A percentile compares a stretch with the other conserved stretches of the same genome.
Conservation (phyloP, 1,140 invertebrate genomes). For the Sinonovacula constricta region DNA sequence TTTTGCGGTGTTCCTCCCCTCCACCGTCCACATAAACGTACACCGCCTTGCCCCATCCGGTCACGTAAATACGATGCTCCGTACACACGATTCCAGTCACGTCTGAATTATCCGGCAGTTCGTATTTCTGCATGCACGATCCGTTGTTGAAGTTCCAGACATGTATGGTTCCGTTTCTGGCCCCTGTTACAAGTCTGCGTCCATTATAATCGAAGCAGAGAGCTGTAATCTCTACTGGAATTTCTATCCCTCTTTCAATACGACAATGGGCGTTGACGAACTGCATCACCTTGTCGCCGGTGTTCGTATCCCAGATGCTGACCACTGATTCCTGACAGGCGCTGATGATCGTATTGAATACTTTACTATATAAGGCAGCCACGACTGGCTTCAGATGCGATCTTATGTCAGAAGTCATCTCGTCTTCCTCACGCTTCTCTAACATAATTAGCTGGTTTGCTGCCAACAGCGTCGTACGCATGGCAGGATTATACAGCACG, state of each 20-base stretch:
- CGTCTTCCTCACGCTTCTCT: slow-evolving; percentile 65
- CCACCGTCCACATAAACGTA: slow-evolving; percentile 84
- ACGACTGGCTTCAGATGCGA: slow-evolving; percentile 70
- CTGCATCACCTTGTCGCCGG: slow-evolving; percentile 71
- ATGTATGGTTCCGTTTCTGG: slow-evolving; percentile 84
- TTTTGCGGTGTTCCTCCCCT: slow-evolving; percentile 76
- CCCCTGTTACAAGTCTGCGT: slow-evolving; percentile 85
- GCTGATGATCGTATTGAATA: slow-evolving; percentile 68
- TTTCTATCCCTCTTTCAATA: slow-evolving; percentile 78
- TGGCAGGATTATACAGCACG: slow-evolving; percentile 60
- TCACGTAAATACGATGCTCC: slow-evolving; percentile 82
- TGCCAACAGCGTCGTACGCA: slow-evolving; percentile 61
- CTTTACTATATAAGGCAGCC: slow-evolving; percentile 67
- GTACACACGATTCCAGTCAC: slow-evolving; percentile 57
- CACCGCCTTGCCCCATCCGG: slow-evolving; percentile 85
- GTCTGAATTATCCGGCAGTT: slow-evolving; percentile 44
- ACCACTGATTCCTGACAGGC: slow-evolving; percentile 72
- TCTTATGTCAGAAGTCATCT: slow-evolving; percentile 57
- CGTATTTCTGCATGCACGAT: slow-evolving; percentile 81
- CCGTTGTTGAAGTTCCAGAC: slow-evolving; percentile 91
- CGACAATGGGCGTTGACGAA: slow-evolving; percentile 69
- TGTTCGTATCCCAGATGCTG: slow-evolving; percentile 71
- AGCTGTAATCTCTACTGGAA: slow-evolving; percentile 86
- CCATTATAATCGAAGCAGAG: slow-evolving; percentile 86
- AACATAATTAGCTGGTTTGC: slow-evolving; percentile 65